Conservation (phyloP, 2,888 invertebrate species). For the Cheilosia scutellata region DNA sequence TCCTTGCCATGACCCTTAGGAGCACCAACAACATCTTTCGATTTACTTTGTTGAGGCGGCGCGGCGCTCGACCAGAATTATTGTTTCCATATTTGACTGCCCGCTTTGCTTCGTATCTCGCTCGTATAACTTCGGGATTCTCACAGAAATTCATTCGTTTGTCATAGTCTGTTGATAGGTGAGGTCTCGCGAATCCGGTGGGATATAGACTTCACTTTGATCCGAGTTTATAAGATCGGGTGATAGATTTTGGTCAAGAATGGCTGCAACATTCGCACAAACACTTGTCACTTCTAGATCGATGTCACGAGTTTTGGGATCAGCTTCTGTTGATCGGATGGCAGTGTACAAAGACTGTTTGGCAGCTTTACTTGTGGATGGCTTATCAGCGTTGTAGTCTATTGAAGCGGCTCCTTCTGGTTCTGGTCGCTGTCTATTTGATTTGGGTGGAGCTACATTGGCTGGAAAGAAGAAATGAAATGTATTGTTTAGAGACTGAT, state of each 20-base stretch:
- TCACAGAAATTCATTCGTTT: no score
- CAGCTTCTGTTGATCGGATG: neutral
- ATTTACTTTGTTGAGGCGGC: no score
- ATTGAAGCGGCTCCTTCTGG: conserved; percentile 57
- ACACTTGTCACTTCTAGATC: conserved; percentile 84
- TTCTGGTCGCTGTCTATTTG: conserved; percentile 24
- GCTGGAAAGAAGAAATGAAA: neutral
- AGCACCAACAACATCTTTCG: no score
- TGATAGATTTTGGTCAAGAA: conserved; percentile 88
- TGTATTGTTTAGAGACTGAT: neutral
- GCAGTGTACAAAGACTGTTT: conserved; percentile 1
- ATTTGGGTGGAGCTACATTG: conserved; percentile 18
- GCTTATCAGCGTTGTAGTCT: conserved; percentile 56
- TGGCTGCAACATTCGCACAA: conserved; percentile 91
- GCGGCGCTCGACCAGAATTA: no score
- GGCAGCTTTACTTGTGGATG: conserved; percentile 47
- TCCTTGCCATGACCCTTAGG: no score
- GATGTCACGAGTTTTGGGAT: conserved; percentile 79
- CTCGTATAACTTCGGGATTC: no score
- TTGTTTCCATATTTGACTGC: no score
- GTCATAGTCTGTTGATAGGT: no score
- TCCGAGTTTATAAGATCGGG: conserved; percentile 84
- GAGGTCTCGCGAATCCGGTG: no score
- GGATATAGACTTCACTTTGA: conserved; percentile 87
- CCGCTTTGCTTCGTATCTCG: no score